Conservation (phyloP, 2,113 vertebrate genomes). For the Zosterops lateralis region DNA sequence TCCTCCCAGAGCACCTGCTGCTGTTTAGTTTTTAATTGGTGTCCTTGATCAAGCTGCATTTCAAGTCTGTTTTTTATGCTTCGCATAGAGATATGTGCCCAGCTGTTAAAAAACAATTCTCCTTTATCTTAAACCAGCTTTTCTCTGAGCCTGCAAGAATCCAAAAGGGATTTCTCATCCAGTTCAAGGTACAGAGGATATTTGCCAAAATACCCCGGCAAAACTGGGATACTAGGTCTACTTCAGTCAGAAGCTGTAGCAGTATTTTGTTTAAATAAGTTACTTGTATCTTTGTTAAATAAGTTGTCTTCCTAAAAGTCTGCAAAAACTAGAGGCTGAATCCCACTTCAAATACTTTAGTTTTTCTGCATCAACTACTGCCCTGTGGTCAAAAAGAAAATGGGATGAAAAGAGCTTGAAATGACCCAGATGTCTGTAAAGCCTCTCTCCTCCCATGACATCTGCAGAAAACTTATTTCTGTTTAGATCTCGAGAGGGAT, state of each 20-base stretch:
- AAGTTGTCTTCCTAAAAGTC: neutral
- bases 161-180: neutral
- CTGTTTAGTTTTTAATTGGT: neutral
- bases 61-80: neutral
- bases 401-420: neutral
- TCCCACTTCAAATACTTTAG: neutral
- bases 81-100: neutral
- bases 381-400: neutral
- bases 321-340: neutral
- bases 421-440: neutral
- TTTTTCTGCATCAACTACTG: neutral
- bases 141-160: neutral
- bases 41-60: neutral
- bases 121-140: slow-evolving; percentile 7
- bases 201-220: neutral
- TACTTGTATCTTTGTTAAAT: neutral
- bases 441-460: neutral
- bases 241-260: neutral
- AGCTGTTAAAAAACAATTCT: neutral
- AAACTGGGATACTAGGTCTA: neutral
- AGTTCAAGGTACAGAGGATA: neutral
- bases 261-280: neutral
- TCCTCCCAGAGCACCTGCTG: slow-evolving; percentile 6
- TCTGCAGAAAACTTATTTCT: neutral
- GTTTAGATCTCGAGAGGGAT: neutral